Conservation (phyloP, 2,888 invertebrate species). For the Corythucha ciliata region DNA sequence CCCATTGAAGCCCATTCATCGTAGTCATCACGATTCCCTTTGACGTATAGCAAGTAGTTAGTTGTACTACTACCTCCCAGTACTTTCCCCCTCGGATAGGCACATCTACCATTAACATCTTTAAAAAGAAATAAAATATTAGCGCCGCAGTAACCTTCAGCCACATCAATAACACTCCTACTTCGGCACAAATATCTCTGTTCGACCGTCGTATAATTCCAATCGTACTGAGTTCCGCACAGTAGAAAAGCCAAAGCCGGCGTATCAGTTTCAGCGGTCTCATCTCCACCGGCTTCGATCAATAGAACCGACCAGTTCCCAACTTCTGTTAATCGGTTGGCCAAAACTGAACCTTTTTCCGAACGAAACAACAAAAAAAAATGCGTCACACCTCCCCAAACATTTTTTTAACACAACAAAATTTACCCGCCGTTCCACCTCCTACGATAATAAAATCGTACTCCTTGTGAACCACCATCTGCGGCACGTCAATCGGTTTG, state of each 20-base stretch:
- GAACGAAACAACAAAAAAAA: not conserved
- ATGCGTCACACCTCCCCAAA: too few species aligned
- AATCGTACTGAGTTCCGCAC: constrained; percentile 12
- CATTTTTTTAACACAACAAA: too few species aligned
- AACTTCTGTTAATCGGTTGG: constrained; percentile 15
- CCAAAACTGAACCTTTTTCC: constrained; percentile 12
- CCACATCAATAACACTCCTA: too few species aligned
- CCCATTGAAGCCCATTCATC: constrained; percentile 64
- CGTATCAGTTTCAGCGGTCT: constrained; percentile 8
- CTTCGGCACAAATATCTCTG: too few species aligned
- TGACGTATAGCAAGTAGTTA: constrained; percentile 68
- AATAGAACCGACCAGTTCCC: constrained; percentile 13
- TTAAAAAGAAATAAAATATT: constrained; percentile 15
- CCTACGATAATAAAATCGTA: too few species aligned
- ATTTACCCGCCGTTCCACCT: too few species aligned
- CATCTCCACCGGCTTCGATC: constrained; percentile 20
- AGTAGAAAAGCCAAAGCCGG: not conserved
- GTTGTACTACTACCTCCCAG: constrained; percentile 69
- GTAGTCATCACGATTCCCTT: constrained; percentile 60
- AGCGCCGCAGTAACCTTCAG: too few species aligned
- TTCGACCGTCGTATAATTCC: constrained; percentile 20
- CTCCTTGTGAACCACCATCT: too few species aligned
- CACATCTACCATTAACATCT: constrained; percentile 14
- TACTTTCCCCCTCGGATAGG: constrained; percentile 54
- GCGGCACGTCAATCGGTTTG: too few species aligned